Evolutionary conservation across 2,113 vertebrate genomes (phyloP), one percentile per base, ranked within the genome.

Genomic region (Oryzias curvinotus): DNA sequence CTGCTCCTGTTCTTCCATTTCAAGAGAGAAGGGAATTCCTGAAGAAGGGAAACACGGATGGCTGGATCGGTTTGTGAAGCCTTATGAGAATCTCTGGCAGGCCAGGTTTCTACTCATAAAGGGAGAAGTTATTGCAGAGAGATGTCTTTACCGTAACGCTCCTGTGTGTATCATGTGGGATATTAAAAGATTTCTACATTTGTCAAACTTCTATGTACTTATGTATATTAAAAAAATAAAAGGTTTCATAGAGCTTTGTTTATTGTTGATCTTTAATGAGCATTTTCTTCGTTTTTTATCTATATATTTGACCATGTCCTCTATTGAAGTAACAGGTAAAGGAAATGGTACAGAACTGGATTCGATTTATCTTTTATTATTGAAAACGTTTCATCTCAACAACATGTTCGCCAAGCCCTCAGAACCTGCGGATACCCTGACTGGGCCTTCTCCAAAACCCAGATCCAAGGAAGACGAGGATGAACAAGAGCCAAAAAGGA

Each of bases 1-100:
- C 23, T 53, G 56, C 54, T 48, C 28, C 14, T 30, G 43, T 19
- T 43, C 14, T 55, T 68, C 45, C 59, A n/a, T 52, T 25, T 54
- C 23, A 43, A 54, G 54, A 69, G 49, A 47, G 70, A 68, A 71
- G 62, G 65, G 68, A 65, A 71, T 16, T 19, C 7, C 49, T 42
- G 28, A 57, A 60, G 51, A 73, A 52, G 45, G 50, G 48, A 60
- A 75, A 50, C 57, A 5, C 52, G 51, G 59, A 65, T 60, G 65
- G 73, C 49, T 74, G 67, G 67, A 18, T 1, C 16, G 21, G 70
- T 67, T 57, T 44, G 51, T 58, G 70, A 71, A 68, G 64, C 70
- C 23, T 53, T 64, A 62, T 70, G 57, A 76, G 78, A 65, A 73
- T 71, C 76, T 68, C 91, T 92, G 91, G 92, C 92, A 80, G 92